A percentile compares a stretch with the other conserved stretches of the same genome.
Conservation (phyloP, 2,888 invertebrate genomes). For the Mermis nigrescens region DNA sequence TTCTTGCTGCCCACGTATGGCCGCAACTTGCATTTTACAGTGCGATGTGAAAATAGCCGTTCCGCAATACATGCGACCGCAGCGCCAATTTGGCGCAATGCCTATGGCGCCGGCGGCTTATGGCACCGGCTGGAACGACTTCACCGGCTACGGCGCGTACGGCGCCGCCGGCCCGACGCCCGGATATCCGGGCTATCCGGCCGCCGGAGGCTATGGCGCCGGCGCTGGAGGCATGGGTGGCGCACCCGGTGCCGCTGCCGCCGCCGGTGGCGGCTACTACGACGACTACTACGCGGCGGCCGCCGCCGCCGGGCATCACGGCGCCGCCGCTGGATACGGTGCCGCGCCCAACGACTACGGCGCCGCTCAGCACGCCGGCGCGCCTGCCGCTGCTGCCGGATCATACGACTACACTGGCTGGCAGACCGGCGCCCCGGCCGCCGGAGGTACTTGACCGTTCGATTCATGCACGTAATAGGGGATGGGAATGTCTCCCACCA, state of each 20-base stretch:
- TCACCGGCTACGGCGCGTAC: neutral
- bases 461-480: too few species aligned
- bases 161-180: neutral
- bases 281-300: neutral
- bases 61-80: constrained; percentile 23
- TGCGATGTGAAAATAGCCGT: constrained; percentile 33
- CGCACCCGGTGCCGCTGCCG: neutral
- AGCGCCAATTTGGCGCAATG: neutral
- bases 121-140: constrained; percentile 2
- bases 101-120: neutral
- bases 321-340: too few species aligned
- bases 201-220: neutral
- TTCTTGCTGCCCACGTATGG: too few species aligned
- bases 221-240: neutral
- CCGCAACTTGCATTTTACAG: constrained; percentile 15
- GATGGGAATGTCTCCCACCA: too few species aligned
- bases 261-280: neutral
- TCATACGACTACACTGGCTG: neutral
- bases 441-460: too few species aligned
- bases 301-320: neutral
- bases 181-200: neutral
- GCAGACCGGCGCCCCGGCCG: neutral
- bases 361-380: neutral
- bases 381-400: too few species aligned
- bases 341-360: constrained; percentile 4